Evolutionary conservation across 2,797 vertebrate species (phyloP), one percentile per base, ranked within the genome.

Genomic region (Poecilia picta): DNA sequence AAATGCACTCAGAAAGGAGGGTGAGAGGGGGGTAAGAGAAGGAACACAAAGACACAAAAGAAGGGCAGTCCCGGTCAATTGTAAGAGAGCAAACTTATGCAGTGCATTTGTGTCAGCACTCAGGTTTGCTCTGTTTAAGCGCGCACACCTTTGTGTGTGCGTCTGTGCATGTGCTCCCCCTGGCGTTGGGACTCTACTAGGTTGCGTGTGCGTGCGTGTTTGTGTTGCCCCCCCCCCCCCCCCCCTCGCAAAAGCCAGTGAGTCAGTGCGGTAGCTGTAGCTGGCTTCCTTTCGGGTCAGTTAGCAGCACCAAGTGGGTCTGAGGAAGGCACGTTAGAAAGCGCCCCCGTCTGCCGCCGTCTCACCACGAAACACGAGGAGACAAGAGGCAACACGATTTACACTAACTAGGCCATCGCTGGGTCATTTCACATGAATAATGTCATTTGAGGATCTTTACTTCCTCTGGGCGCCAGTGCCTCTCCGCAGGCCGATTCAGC

Each of bases 281-380:
- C 93, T 88, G 89, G 82, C 87, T 96, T 94, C 93, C 91, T 95
- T 92, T 94, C 94, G 91, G 95, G 94, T 96, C 95, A 95, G 92
- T 93, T 94, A 92, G 92, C 95, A 92, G 88, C 91, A 87, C 90
- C 90, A 79, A 90, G 90, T 89, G 89, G 49, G 87, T 94, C 88
- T 95, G 92, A 94, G 88, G 88, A 87, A 93, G 89, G 87, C 89
- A 92, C 73, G 92, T 92, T 93, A 92, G 77, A 91, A 93, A 92
- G 92, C 86, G 82, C 79, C 84, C 73, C 81, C 8, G 59, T 91
- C 88, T 90, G 87, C 91, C 78, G 86, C 91, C 79, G 81, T 84
- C 88, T 85, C 86, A 83, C 86, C 87, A 78, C 45, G 6, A 76
- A 83, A 88, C 80, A 36, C 73, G 53, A 89, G 80, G 77, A 75